Evolutionary conservation across 2,797 vertebrate genomes (phyloP).

Genomic region (Neomorphus geoffroyi): DNA sequence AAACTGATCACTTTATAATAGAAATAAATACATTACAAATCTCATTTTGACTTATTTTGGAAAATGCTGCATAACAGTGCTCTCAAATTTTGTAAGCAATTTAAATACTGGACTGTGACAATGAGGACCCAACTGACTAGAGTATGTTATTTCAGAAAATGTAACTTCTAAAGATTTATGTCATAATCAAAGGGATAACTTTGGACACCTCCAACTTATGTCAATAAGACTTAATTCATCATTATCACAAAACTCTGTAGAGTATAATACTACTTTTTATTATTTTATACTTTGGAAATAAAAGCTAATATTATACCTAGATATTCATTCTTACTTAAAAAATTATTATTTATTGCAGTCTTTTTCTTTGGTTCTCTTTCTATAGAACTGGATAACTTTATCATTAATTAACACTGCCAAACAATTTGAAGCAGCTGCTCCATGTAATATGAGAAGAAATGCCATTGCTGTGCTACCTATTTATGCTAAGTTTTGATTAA

Average conservation of each 20-base stretch:
- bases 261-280: background rate
- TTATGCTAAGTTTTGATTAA: background rate
- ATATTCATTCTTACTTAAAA: background rate
- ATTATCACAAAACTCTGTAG: background rate
- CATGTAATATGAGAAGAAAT: background rate
- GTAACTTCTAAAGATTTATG: background rate
- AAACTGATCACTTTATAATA: background rate
- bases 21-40: background rate
- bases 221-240: background rate
- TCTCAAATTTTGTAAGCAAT: background rate
- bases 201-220: background rate
- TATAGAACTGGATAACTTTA: background rate
- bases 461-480: background rate
- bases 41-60: background rate
- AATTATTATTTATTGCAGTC: background rate
- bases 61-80: background rate
- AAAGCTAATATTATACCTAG: background rate
- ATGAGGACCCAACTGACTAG: accelerated
- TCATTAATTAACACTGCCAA: background rate
- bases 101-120: background rate
- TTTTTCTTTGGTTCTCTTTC: background rate
- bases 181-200: background rate
- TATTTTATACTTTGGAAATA: background rate
- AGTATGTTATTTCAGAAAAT: background rate
- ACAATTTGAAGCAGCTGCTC: background rate